Base-by-base conservation (phyloP, 2,888 invertebrate genomes). In the Koerneria pararmatus region DNA sequence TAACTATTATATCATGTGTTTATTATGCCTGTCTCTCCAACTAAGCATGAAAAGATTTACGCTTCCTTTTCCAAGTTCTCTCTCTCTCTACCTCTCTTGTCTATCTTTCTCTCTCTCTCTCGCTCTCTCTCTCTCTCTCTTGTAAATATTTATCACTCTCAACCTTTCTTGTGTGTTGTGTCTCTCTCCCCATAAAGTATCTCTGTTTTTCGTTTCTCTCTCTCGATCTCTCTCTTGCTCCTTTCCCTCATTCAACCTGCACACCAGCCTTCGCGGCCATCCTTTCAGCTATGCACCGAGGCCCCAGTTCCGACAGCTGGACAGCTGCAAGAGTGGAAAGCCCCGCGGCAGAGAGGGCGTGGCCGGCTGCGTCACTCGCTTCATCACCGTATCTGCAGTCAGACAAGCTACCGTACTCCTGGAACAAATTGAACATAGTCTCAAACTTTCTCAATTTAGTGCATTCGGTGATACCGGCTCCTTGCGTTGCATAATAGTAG, bases 301-400 rank as follows among this genome's bases (percentile, higher is more conserved):
- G 88, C 2, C 89, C 89, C 5, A 91, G 85, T 70, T 88, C 86
- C 79, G 87, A 88, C 0, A 89, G 86, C 84, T 89, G 89, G 76
- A 88, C 86, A 29, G 88, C 88, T 1, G 90, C 88, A 75, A 87
- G 84, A 41, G 88, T 88, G 0, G 89, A 87, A 84, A 91, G 90
- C 11, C 90, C 90, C 4, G 89, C 87, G 0, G 90, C 88, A 75
- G 88, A 87, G 56, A 91, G 86, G 0, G 89, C 88, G 77, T 89
- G 88, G 56, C 87, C 87, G 0, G 90, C 88, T 3, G 89, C 85
- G 69, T 86, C 85, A 1, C 89, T 89, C 32, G 89, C 89, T 27
- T 89, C 87, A 15, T 85, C 83, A 0, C 91, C 90, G 84, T 90
- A 90, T 79, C 90, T 90, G 84, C n/a, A n/a, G 37, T n/a, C n/a